Conservation (phyloP, 2,113 vertebrate genomes). For the Otus sunia region DNA sequence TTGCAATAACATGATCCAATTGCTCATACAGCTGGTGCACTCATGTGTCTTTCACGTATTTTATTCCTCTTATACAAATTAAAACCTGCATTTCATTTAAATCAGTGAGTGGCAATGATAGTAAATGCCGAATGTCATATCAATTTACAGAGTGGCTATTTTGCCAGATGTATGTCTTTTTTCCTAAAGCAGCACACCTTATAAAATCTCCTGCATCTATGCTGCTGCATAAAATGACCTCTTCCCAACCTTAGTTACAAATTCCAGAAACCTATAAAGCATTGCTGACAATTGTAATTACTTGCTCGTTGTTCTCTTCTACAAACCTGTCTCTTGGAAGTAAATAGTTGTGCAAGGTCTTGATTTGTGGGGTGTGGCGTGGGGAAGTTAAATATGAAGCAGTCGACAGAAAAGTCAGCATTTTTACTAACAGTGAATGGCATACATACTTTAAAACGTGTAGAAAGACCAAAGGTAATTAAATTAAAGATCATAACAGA, state of each 20-base stretch:
- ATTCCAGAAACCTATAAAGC: background rate
- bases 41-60: background rate
- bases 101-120: background rate
- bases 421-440: background rate
- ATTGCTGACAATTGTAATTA: background rate
- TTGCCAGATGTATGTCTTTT: background rate
- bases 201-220: background rate
- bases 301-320: background rate
- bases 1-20: background rate
- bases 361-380: background rate
- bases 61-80: background rate
- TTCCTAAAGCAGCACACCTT: background rate
- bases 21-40: background rate
- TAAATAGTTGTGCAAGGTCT: background rate
- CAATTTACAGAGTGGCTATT: conserved; percentile 7
- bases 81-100: conserved; percentile 49
- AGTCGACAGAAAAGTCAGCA: background rate
- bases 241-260: background rate
- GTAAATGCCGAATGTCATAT: background rate
- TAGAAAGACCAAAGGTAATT: background rate
- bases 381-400: background rate
- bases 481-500: background rate
- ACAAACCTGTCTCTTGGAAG: background rate
- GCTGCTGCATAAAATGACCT: background rate
- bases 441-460: background rate